Percentiles rank a stretch among this genome's conserved stretches.
These are phyloP conservation scores for Bursaphelenchus mucronatus DNA, from an alignment of 1,140 invertebrate genomes.

Conservation along the genomic window DNA sequence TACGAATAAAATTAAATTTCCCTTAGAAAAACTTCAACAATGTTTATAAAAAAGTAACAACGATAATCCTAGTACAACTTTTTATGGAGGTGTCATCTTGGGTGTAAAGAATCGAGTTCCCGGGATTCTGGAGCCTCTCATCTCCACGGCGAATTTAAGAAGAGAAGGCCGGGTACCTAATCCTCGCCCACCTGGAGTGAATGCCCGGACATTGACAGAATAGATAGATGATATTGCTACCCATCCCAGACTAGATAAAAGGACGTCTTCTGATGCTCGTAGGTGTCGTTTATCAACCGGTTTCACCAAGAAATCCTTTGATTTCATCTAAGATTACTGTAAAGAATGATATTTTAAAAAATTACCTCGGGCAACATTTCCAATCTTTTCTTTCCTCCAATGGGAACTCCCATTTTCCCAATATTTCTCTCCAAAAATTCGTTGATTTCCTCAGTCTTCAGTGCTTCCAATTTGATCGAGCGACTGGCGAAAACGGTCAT, in stretches of 20 bases:
- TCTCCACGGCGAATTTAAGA: slow-evolving; percentile 31
- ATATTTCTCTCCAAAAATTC: slow-evolving; percentile 23
- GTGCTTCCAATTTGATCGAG: slow-evolving; percentile 25
- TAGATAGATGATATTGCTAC: slow-evolving; percentile 33
- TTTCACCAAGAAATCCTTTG: slow-evolving; percentile 20
- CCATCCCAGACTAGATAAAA: slow-evolving; percentile 50
- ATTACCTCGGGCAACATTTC: slow-evolving; percentile 34
- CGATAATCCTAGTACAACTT: too few relatives aligned
- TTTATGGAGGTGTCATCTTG: slow-evolving; percentile 1
- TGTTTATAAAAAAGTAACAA: too few relatives aligned
- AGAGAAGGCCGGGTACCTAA: slow-evolving; percentile 27
- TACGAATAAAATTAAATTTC: too few relatives aligned
- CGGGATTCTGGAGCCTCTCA: slow-evolving; percentile 35
- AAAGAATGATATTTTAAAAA: slow-evolving; percentile 8
- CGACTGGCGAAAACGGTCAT: slow-evolving; percentile 44
- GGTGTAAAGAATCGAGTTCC: slow-evolving; percentile 19
- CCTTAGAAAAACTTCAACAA: too few relatives aligned
- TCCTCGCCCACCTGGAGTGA: slow-evolving; percentile 40
- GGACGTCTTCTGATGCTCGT: slow-evolving; percentile 31
- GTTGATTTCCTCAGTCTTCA: slow-evolving; percentile 32
- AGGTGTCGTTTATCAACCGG: slow-evolving; percentile 14
- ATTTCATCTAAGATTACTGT: slow-evolving; percentile 20
- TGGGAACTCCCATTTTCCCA: slow-evolving; percentile 38
- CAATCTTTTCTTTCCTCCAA: slow-evolving; percentile 27
- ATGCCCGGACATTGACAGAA: slow-evolving; percentile 15